phyloP scores from a whole-genome alignment of 2,113 vertebrate genomes.

The Heteronetta atricapilla region DNA sequence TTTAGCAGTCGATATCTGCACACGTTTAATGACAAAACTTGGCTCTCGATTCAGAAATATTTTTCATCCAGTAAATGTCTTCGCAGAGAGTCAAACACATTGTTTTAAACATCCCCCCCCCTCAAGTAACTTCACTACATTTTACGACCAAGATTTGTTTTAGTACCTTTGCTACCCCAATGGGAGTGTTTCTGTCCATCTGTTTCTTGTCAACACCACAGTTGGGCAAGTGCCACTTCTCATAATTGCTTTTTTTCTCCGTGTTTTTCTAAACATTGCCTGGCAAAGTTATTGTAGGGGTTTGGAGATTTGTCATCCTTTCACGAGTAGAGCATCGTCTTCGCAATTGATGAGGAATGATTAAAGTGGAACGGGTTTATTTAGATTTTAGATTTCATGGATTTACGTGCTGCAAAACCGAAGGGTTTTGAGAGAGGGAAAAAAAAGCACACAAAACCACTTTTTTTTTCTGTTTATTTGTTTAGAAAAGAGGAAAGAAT shows the following conservation, averaged over 20 bases:
- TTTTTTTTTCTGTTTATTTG: not conserved
- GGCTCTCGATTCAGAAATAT: not conserved
- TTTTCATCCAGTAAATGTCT: not conserved
- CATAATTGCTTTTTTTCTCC: conserved; percentile 23
- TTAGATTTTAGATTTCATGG: conserved; percentile 18
- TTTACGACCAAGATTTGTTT: not conserved
- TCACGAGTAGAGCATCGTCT: not conserved
- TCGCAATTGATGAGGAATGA: not conserved
- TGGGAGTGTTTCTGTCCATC: not conserved
- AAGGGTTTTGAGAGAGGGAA: not conserved
- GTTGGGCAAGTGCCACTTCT: conserved; percentile 53
- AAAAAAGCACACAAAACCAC: not conserved
- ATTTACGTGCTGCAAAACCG: not conserved
- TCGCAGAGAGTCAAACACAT: not conserved
- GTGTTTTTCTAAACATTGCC: not conserved
- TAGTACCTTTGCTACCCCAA: not conserved
- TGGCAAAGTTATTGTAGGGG: not conserved
- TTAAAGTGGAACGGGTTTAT: not conserved
- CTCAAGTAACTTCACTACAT: not conserved
- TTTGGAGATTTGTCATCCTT: conserved; percentile 25
- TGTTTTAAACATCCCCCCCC: not conserved
- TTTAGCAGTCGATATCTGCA: not conserved
- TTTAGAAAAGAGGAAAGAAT: not conserved
- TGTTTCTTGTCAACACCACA: conserved; percentile 31
- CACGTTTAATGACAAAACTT: not conserved